A percentile compares a stretch with the other conserved stretches of the same genome.
Conservation (phyloP, 2,888 invertebrate species). For the Cheilosia vernalis region DNA sequence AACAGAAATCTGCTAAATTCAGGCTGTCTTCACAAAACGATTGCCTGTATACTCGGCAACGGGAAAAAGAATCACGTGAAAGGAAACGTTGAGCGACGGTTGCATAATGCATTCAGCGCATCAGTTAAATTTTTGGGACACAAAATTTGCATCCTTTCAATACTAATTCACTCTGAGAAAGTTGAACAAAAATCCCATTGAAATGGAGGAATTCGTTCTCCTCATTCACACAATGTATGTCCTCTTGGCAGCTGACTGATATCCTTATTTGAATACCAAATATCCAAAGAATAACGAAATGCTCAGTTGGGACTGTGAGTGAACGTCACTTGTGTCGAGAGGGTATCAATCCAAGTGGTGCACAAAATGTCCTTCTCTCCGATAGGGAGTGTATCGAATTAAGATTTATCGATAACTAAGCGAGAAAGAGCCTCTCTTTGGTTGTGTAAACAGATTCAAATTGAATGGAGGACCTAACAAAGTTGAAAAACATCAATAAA, state of each 20-base stretch:
- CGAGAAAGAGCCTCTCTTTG: background rate
- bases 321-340: constrained; percentile 6
- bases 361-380: constrained; percentile 33
- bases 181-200: constrained; percentile 52
- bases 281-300: constrained; percentile 11
- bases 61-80: background rate
- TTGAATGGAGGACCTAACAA: constrained; percentile 40
- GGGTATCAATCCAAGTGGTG: constrained; percentile 44
- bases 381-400: constrained; percentile 49
- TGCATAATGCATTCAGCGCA: constrained; percentile 51
- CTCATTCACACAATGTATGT: constrained; percentile 7
- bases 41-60: background rate
- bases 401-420: constrained; percentile 47
- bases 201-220: constrained; percentile 41
- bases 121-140: constrained; percentile 9
- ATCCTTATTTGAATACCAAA: constrained; percentile 67
- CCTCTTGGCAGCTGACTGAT: constrained; percentile 35
- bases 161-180: constrained; percentile 56
- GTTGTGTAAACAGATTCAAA: constrained; percentile 28
- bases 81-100: constrained; percentile 1
- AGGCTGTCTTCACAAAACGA: constrained; percentile 1
- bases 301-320: background rate
- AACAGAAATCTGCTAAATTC: constrained; percentile 7
- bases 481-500: constrained; percentile 59
- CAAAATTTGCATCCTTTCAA: constrained; percentile 47